Base-by-base conservation (phyloP, 2,888 invertebrate genomes). In the Zygothrica quintamaculata region DNA sequence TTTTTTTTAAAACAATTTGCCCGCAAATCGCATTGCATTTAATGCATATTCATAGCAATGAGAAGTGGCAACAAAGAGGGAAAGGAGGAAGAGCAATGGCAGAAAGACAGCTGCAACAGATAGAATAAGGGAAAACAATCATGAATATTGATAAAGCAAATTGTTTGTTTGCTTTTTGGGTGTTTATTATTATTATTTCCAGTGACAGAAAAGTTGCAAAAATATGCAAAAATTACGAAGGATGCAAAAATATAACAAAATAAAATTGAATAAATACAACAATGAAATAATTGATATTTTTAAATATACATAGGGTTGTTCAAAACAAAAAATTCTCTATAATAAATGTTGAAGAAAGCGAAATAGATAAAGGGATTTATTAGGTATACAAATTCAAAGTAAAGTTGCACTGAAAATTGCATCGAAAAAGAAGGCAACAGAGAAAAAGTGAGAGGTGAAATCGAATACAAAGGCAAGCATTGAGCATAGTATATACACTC, bases 121-220 rank as follows among this genome's bases (percentile, higher is more conserved):
- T n/a, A n/a, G n/a, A 22, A 22, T 22, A 22, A 22, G 18, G 18
- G 18, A 22, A 22, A 22, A 22, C 46, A 57, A 60, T 73, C 84
- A 82, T 80, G 86, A 85, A 80, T 85, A 80, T 80, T 85, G 70
- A 82, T 76, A 76, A 65, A 65, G 70, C 76, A 64, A 85, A 85
- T 82, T 73, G 74, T 74, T 60, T 69, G 74, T 74, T 70, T 76
- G 76, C 43, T 58, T 59, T 73, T 58, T 12, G 61, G 51, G 59
- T 67, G 73, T 68, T 68, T 67, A 71, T 71, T 84, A 67, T 58
- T 62, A n/a, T 67, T 52, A 59, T 56, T 64, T 16, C 12, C 47
- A 36, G 36, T 58, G 66, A 52, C 58, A 55, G 53, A 55, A 64
- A 58, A 64, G 16, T 40, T 26, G 31, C 34, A 51, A 48, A 56